A percentile compares a stretch with the other conserved stretches of the same genome.
phyloP scores from a whole-genome alignment of 2,113 vertebrate genomes.

The Uria lomvia region DNA sequence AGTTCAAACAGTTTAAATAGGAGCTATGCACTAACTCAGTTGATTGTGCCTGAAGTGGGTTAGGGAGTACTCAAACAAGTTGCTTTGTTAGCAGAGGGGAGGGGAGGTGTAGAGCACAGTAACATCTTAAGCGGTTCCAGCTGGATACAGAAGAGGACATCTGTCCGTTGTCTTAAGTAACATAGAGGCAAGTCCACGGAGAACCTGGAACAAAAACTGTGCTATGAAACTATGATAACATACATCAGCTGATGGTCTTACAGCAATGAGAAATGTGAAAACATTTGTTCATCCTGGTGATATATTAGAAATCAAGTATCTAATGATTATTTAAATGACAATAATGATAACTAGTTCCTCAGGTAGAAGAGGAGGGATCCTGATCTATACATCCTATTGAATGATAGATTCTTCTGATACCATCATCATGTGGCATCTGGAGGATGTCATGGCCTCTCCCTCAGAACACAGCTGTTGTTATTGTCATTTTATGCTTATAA shows the following conservation, averaged over 20 bases:
- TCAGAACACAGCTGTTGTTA: background rate
- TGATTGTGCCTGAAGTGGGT: constrained; percentile 22
- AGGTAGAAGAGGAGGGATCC: background rate
- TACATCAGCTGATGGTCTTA: background rate
- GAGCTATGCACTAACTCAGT: background rate
- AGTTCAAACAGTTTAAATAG: constrained; percentile 6
- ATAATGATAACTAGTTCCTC: background rate
- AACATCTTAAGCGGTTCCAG: background rate
- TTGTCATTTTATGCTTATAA: background rate
- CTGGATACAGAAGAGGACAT: background rate
- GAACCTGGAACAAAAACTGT: background rate
- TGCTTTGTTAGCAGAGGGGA: constrained; percentile 8
- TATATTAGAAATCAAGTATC: background rate
- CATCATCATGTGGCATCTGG: fast-evolving
- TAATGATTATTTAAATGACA: background rate
- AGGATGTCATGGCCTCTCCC: background rate
- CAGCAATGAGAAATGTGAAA: background rate
- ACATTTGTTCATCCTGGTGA: background rate
- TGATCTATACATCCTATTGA: background rate
- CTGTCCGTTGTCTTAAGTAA: background rate
- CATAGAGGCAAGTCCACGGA: background rate
- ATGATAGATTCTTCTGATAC: background rate
- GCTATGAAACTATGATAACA: background rate
- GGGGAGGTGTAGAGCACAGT: background rate
- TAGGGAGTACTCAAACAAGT: background rate